These are phyloP conservation scores for Mycalesis mineus DNA, from an alignment of 2,888 invertebrate species.

Conservation along the genomic window DNA sequence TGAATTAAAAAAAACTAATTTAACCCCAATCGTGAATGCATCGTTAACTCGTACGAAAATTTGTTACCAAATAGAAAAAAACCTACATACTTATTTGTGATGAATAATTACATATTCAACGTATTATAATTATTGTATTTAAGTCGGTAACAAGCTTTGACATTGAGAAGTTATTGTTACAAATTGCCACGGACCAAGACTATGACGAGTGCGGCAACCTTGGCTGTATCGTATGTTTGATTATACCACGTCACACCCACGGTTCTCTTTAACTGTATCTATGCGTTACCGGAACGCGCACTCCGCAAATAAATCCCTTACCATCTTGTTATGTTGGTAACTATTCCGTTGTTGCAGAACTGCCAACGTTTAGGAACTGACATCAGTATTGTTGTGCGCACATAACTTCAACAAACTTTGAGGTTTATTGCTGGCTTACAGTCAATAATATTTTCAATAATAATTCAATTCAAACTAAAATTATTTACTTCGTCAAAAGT, in stretches of 20 bases:
- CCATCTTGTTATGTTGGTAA: neutral
- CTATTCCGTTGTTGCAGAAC: neutral
- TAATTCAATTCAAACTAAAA: too few species aligned
- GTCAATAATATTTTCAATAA: too few species aligned
- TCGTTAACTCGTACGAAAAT: too few species aligned
- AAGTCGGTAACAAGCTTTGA: slow-evolving; percentile 43
- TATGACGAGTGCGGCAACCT: slow-evolving; percentile 63
- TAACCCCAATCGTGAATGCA: too few species aligned
- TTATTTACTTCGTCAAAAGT: too few species aligned
- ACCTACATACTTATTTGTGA: neutral
- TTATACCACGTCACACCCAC: slow-evolving; percentile 57
- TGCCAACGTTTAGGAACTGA: neutral
- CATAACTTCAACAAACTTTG: neutral
- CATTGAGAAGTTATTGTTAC: slow-evolving; percentile 67
- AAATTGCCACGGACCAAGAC: slow-evolving; percentile 54
- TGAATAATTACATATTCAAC: slow-evolving; percentile 20
- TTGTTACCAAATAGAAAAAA: too few species aligned
- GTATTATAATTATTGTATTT: slow-evolving; percentile 15
- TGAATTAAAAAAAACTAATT: too few species aligned
- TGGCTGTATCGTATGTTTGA: slow-evolving; percentile 66
- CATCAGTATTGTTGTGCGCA: neutral
- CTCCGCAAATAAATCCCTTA: slow-evolving; percentile 5
- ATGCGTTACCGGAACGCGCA: slow-evolving; percentile 15
- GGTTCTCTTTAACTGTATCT: slow-evolving; percentile 47
- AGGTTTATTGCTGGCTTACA: too few species aligned